Percentiles rank a stretch among this genome's conserved stretches.
Evolutionary conservation across 2,113 vertebrate genomes (phyloP).

Genomic region (Lichenostomus cassidix): DNA sequence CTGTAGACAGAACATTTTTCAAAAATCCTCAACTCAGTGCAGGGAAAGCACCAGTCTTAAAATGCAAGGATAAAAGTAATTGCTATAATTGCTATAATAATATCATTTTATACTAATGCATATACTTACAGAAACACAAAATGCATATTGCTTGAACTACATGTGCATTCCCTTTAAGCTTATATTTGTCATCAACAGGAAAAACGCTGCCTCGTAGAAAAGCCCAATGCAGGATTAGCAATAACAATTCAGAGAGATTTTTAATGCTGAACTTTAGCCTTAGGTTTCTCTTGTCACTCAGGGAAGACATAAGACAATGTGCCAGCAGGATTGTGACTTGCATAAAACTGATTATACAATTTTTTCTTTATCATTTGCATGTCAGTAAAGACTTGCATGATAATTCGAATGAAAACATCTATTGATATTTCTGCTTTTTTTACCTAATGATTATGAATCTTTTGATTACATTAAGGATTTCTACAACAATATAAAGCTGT

Average conservation of each 20-base stretch:
- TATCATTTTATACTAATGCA: not conserved
- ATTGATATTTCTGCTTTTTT: not conserved
- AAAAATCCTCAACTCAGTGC: not conserved
- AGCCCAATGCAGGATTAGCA: not conserved
- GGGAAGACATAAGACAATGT: not conserved
- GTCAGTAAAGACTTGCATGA: not conserved
- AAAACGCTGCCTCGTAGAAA: not conserved
- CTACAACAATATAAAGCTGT: not conserved
- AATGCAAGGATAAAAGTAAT: not conserved
- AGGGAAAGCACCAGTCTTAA: not conserved
- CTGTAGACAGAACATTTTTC: not conserved
- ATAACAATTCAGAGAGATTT: not conserved
- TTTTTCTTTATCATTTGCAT: slow-evolving; percentile 18
- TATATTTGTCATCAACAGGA: not conserved
- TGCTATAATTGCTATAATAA: slow-evolving; percentile 7
- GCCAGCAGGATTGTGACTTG: not conserved
- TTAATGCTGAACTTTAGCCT: slow-evolving; percentile 8
- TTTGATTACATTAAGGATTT: slow-evolving; percentile 11
- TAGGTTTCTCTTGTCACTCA: not conserved
- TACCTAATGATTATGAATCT: not conserved
- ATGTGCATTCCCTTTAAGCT: not conserved
- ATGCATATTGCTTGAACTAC: not conserved
- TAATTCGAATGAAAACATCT: not conserved
- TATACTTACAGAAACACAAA: not conserved
- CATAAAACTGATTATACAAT: not conserved